Base-by-base conservation (phyloP, 2,113 vertebrate genomes). In the Oreochromis niloticus region DNA sequence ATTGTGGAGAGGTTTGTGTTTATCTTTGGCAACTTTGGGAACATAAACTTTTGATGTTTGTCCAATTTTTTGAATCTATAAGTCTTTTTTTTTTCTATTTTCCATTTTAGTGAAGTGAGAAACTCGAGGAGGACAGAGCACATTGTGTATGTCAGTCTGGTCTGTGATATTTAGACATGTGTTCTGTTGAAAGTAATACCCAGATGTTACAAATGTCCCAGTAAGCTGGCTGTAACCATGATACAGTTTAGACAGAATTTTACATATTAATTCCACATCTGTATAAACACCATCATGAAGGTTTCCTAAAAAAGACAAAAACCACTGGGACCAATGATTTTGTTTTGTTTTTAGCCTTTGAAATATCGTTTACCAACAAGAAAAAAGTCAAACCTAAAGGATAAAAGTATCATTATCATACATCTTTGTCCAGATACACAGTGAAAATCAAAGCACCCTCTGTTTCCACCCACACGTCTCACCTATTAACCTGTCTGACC, bases 401-500 rank as follows among this genome's bases (percentile, higher is more conserved):
- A 32, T 9, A n/a, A 78, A 78, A 78, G 46, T 30, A 9, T 78
- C 10, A 52, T 32, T 78, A 34, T 78, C 27, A 52, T 78, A 34
- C 24, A 43, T 43, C 54, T 41, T 81, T 81, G 36, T 39, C 34
- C 14, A 41, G 54, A 43, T 11, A 27, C 79, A 41, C 54, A 57
- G 14, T 12, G 73, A 52, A 52, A 78, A n/a, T 78, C 73, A 78
- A 34, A 78, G 46, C 73, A n/a, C 46, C 66, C 7, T 78, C 80
- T 46, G 11, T 57, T 82, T 56, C 82, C 43, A 19, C 90, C 82
- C 85, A 59, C 86, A 4, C 32, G 19, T 81, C 52, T 84, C 88
- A 84, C 81, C 52, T 61, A 80, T 92, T 90, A 86, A 92, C 81
- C 84, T 14, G 48, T n/a, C 46, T 78, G 73, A 78, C 79, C 86